phyloP scores from a whole-genome alignment of 2,888 invertebrate species.

The Capitulum mitella region DNA sequence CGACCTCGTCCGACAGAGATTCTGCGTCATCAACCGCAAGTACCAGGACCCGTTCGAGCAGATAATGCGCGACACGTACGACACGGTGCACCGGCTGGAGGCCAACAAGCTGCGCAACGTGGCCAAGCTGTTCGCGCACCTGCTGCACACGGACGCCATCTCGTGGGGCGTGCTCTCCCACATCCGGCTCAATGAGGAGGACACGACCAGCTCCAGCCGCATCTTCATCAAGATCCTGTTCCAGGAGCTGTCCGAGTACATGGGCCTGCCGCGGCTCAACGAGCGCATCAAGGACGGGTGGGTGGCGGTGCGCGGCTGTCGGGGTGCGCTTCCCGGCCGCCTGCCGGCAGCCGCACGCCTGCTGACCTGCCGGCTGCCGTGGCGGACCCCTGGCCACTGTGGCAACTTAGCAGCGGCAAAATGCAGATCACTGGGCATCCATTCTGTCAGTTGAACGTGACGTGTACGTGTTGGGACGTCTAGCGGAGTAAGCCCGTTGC shows the following conservation, averaged over 20 bases:
- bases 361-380: too few species aligned
- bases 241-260: conserved; percentile 85
- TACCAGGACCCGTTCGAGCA: conserved; percentile 90
- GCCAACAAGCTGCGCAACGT: conserved; percentile 93
- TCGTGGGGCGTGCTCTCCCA: conserved; percentile 88
- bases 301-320: too few species aligned
- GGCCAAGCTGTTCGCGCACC: conserved; percentile 93
- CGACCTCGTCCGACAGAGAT: conserved; percentile 50
- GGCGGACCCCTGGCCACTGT: too few species aligned
- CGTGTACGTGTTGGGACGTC: too few species aligned
- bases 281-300: conserved; percentile 80
- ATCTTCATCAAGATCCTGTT: conserved; percentile 97
- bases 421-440: too few species aligned
- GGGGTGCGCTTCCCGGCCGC: too few species aligned
- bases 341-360: too few species aligned
- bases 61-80: conserved; percentile 90
- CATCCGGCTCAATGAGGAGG: conserved; percentile 89
- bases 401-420: too few species aligned
- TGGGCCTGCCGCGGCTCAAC: conserved; percentile 89
- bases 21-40: conserved; percentile 86
- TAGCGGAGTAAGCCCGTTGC: too few species aligned
- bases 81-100: conserved; percentile 65
- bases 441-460: too few species aligned
- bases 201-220: conserved; percentile 93
- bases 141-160: conserved; percentile 92